Percentiles rank a stretch among this genome's conserved stretches.
Evolutionary conservation across 2,113 vertebrate genomes (phyloP).

Genomic region (Carettochelys insculpta): DNA sequence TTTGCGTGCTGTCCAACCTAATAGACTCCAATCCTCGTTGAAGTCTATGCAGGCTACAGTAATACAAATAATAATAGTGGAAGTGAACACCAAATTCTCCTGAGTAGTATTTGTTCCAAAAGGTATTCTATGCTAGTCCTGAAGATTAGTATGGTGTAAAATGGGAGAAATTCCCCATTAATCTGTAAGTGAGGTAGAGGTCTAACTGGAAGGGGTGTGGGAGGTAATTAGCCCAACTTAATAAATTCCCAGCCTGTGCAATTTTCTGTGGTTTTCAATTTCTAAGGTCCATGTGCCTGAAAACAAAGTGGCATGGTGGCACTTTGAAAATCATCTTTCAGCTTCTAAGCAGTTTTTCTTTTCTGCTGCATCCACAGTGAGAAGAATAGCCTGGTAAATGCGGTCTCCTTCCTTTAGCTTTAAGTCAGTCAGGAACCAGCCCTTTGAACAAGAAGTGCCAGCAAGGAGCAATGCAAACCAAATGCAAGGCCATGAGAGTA

Average conservation of each 20-base stretch:
- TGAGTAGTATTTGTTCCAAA: neutral
- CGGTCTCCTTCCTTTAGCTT: neutral
- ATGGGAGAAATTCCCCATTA: neutral
- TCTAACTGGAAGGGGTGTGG: neutral
- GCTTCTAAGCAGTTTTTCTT: neutral
- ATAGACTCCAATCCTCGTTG: neutral
- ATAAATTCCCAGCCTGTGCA: neutral
- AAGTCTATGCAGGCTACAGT: neutral
- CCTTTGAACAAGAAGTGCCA: neutral
- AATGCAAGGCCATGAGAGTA: neutral
- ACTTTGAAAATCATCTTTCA: neutral
- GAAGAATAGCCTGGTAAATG: neutral
- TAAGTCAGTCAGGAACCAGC: neutral
- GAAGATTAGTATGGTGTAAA: neutral
- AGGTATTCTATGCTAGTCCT: no score
- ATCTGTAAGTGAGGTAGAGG: neutral
- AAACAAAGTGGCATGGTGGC: neutral
- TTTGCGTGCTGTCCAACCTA: neutral
- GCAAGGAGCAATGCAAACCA: neutral
- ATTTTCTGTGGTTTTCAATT: neutral
- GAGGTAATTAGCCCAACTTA: neutral
- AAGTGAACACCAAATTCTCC: neutral
- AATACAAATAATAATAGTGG: neutral
- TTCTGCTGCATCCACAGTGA: neutral
- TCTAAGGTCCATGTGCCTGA: neutral